phyloP scores from a whole-genome alignment of 2,797 vertebrate species.

The Pipistrellus kuhlii region DNA sequence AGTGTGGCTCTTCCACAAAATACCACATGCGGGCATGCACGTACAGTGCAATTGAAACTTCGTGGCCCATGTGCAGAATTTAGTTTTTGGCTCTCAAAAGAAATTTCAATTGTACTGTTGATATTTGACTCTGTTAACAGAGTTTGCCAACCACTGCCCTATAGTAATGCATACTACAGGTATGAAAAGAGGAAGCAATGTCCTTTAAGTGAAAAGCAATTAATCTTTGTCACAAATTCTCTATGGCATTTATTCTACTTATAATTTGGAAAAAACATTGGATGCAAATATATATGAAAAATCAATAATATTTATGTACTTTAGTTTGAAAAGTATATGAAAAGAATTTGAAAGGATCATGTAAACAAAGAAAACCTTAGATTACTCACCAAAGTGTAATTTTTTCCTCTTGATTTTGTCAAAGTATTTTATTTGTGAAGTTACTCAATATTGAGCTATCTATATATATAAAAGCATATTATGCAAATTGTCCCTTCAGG shows the following conservation, averaged over 20 bases:
- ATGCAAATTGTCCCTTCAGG: no score
- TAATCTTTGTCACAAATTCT: slow-evolving; percentile 35
- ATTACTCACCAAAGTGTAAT: not conserved
- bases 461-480: no score
- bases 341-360: not conserved
- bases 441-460: not conserved
- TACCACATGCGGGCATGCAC: no score
- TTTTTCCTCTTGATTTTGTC: not conserved
- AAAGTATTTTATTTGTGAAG: not conserved
- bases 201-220: slow-evolving; percentile 48
- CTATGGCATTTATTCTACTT: slow-evolving; percentile 14
- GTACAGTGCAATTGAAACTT: no score
- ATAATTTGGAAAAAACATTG: not conserved
- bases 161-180: not conserved
- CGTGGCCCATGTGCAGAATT: no score
- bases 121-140: no score
- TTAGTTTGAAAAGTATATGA: not conserved
- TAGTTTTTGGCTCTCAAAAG: no score
- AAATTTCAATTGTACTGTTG: no score
- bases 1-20: no score
- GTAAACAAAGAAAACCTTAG: not conserved
- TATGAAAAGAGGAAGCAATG: slow-evolving; percentile 1
- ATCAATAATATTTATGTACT: not conserved
- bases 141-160: not conserved
- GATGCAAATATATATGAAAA: not conserved